A percentile compares a stretch with the other conserved stretches of the same genome.
Evolutionary conservation across 2,113 vertebrate genomes (phyloP).

Genomic region (Rhynchopsitta pachyrhyncha): DNA sequence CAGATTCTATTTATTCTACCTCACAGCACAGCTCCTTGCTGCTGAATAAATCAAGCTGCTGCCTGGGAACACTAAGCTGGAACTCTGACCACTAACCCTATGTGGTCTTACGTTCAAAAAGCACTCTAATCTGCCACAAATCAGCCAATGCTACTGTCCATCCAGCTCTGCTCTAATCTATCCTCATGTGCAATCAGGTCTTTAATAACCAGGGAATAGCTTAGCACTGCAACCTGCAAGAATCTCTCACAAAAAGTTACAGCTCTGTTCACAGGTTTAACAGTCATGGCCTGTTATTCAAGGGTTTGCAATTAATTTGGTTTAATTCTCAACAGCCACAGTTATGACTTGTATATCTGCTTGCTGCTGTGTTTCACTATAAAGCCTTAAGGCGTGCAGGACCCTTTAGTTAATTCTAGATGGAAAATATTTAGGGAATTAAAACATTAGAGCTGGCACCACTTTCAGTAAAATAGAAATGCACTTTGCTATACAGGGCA

Average conservation of each 20-base stretch:
- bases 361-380: background rate
- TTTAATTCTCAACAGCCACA: background rate
- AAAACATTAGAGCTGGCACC: background rate
- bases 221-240: background rate
- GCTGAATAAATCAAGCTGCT: background rate
- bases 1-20: conserved; percentile 4
- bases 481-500: background rate
- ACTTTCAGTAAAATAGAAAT: background rate
- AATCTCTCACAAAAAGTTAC: background rate
- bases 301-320: background rate
- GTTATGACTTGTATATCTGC: background rate
- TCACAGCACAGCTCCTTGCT: conserved; percentile 8
- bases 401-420: background rate
- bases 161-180: background rate
- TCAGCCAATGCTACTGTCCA: background rate
- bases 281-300: background rate
- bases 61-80: background rate
- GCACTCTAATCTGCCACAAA: background rate
- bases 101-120: background rate
- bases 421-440: background rate
- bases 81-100: background rate
- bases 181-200: background rate
- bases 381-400: background rate
- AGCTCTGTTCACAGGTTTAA: background rate
- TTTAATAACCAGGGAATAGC: background rate